Conservation (phyloP, 1,140 invertebrate genomes). For the Drosophila kurseongensis region DNA sequence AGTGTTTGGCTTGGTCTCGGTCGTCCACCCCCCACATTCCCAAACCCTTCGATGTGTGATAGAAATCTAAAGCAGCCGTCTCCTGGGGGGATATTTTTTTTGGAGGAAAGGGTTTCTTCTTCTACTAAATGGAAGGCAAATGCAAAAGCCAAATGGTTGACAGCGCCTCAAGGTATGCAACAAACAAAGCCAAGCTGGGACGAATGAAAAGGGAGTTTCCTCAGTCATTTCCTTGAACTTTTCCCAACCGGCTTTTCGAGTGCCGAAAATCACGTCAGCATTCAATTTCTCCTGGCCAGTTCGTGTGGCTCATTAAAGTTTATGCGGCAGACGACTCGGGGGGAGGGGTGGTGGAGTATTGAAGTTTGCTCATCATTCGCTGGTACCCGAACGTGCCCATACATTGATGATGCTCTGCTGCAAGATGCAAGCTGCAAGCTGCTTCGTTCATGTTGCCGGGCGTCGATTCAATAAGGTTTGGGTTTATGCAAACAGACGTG, state of each 20-base stretch:
- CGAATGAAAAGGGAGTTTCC: constrained; percentile 7
- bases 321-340: constrained; percentile 58
- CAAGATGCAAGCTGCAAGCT: constrained; percentile 29
- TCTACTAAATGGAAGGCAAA: constrained; percentile 61
- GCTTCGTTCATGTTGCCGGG: constrained; percentile 27
- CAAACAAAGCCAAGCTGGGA: constrained; percentile 42
- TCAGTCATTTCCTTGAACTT: constrained; percentile 37
- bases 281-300: constrained; percentile 75
- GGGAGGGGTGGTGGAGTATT: constrained; percentile 46
- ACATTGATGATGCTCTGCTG: constrained; percentile 68
- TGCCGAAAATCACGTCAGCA: constrained; percentile 75
- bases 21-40: background rate
- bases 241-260: constrained; percentile 21
- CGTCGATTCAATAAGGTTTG: constrained; percentile 79
- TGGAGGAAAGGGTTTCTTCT: constrained; percentile 32
- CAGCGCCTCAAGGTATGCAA: constrained; percentile 74
- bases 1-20: constrained; percentile 61
- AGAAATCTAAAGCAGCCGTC: constrained; percentile 74
- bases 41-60: constrained; percentile 47
- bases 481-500: constrained; percentile 81
- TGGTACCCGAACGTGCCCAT: constrained; percentile 68
- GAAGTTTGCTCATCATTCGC: constrained; percentile 81
- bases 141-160: constrained; percentile 72
- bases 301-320: constrained; percentile 80
- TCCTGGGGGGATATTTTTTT: background rate